A percentile compares a stretch with the other conserved stretches of the same genome.
Evolutionary conservation across 2,797 vertebrate genomes (phyloP).

Genomic region (Moxostoma hubbsi): DNA sequence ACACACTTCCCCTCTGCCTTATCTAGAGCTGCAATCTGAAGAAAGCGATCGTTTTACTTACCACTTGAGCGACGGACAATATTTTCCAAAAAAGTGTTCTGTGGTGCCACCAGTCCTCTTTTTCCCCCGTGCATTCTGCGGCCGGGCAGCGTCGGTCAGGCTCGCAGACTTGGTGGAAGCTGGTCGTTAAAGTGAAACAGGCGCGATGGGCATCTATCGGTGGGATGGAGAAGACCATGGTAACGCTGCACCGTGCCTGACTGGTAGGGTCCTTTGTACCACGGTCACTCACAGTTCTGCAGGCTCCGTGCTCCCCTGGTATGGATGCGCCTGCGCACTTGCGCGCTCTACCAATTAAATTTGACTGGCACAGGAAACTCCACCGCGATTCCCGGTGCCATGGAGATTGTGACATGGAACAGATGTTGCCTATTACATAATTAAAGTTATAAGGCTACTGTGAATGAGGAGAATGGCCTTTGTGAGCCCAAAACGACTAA

Average conservation of each 20-base stretch:
- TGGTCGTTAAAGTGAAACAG: constrained; percentile 64
- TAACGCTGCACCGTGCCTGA: constrained; percentile 78
- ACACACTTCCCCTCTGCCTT: constrained; percentile 6
- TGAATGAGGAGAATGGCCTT: background rate
- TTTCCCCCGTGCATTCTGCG: constrained; percentile 97
- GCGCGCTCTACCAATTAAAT: constrained; percentile 47
- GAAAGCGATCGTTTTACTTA: constrained; percentile 68
- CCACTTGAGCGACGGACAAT: constrained; percentile 95
- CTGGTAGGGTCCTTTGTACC: constrained; percentile 74
- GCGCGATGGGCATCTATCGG: constrained; percentile 65
- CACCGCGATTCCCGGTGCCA: constrained; percentile 32
- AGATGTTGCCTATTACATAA: constrained; percentile 18
- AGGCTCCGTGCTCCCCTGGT: constrained; percentile 74
- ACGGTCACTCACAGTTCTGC: constrained; percentile 72
- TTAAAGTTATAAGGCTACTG: background rate
- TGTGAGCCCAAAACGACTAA: background rate
- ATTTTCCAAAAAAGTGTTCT: constrained; percentile 98
- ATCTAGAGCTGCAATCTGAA: constrained; percentile 24
- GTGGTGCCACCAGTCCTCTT: constrained; percentile 96
- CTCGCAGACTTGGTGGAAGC: constrained; percentile 69
- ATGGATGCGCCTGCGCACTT: constrained; percentile 67
- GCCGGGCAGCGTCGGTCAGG: constrained; percentile 74
- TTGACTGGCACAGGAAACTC: constrained; percentile 51
- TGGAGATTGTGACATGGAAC: constrained; percentile 33
- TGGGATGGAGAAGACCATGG: constrained; percentile 84